These are phyloP conservation scores for Dryoscopus gambensis DNA, from an alignment of 2,113 vertebrate genomes.

Conservation along the genomic window DNA sequence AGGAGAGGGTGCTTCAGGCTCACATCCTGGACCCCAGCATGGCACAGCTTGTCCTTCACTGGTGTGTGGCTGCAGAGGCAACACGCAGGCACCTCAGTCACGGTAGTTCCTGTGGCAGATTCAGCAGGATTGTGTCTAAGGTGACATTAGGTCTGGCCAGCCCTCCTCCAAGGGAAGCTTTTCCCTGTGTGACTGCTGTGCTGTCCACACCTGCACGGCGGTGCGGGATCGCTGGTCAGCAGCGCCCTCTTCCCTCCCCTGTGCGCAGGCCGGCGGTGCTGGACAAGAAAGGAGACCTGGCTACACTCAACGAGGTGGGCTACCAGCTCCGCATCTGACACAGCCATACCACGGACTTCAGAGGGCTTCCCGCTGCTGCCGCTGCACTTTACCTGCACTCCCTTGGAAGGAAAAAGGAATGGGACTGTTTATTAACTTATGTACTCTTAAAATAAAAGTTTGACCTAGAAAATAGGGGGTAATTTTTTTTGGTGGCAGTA, in stretches of 20 bases:
- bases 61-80: neutral
- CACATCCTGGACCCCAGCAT: neutral
- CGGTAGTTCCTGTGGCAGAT: neutral
- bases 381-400: slow-evolving; percentile 67
- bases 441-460: slow-evolving; percentile 34
- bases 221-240: neutral
- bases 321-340: slow-evolving; percentile 94
- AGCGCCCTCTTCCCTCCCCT: neutral
- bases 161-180: neutral
- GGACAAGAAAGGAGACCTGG: slow-evolving; percentile 87
- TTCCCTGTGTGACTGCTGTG: neutral
- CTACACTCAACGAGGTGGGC: slow-evolving; percentile 84
- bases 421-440: slow-evolving; percentile 52
- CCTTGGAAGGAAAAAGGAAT: slow-evolving; percentile 19
- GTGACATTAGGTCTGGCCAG: neutral
- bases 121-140: neutral
- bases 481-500: neutral
- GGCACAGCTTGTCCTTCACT: neutral
- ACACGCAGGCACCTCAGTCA: fast-evolving
- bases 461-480: slow-evolving; percentile 29
- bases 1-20: neutral
- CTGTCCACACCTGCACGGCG: fast-evolving
- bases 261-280: slow-evolving; percentile 79
- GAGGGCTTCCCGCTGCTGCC: slow-evolving; percentile 62
- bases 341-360: neutral